Evolutionary conservation across 1,140 invertebrate species (phyloP), one percentile per base, ranked within the genome.

Genomic region (Drosophila obscura): DNA sequence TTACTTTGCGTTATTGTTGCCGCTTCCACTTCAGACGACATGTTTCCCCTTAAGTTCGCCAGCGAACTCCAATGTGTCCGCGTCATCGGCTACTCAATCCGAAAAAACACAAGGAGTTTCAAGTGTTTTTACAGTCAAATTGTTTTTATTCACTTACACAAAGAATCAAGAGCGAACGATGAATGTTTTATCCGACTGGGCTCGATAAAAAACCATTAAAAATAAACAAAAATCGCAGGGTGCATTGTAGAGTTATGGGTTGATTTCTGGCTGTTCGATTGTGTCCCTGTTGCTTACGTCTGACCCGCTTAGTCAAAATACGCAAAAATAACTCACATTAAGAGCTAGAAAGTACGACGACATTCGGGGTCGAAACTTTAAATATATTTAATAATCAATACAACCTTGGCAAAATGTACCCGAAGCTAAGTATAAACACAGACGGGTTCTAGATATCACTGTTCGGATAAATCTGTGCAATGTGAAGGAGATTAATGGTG

Each of bases 61-160:
- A 56, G n/a, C 16, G 39, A 15, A 58, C 44, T 41, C 7, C 26
- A 28, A 46, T 48, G 53, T 35, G 56, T 67, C 56, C 53, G 44
- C 24, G 60, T 57, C 52, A 43, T 48, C 26, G 35, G 31, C 41
- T 45, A 16, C 45, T 68, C 63, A 45, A 81, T 77, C 77, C 51
- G 68, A 89, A 83, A 52, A 89, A 79, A 84, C 64, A 53, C 62
- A 77, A 89, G 73, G 48, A 84, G 73, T 80, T 84, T 88, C 84
- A 83, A 88, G 84, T 88, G 78, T 89, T 84, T 89, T 88, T 72
- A 80, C 84, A 83, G 84, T 88, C 77, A 84, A 88, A 89, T 84
- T 84, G 84, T 89, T 89, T 88, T 88, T 88, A 80, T 88, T 88
- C 80, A 80, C 64, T 88, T 88, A 73, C 49, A 82, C 71, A 85